phyloP scores from a whole-genome alignment of 2,888 invertebrate genomes.

The Phlogophora meticulosa region DNA sequence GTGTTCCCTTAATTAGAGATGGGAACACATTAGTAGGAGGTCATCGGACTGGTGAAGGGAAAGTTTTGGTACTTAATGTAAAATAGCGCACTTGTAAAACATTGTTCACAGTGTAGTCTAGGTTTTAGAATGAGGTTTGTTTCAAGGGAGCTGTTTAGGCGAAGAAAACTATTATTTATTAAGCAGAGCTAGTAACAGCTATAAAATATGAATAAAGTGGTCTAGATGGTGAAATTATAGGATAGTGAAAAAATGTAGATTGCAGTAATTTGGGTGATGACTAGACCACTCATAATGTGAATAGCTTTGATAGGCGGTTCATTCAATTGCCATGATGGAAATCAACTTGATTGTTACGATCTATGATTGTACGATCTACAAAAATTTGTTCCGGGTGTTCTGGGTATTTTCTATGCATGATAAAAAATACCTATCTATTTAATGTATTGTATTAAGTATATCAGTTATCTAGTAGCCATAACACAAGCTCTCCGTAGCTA shows the following conservation, averaged over 20 bases:
- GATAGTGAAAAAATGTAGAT: not conserved
- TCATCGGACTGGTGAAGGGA: constrained; percentile 59
- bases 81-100: constrained; percentile 65
- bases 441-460: too few relatives aligned
- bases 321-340: too few relatives aligned
- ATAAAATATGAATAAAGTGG: constrained; percentile 26
- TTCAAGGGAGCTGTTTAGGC: constrained; percentile 61
- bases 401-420: too few relatives aligned
- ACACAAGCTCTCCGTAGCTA: too few relatives aligned
- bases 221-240: constrained; percentile 5
- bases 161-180: constrained; percentile 52
- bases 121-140: constrained; percentile 52
- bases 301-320: too few relatives aligned
- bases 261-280: too few relatives aligned
- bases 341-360: too few relatives aligned
- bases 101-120: constrained; percentile 52
- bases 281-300: too few relatives aligned
- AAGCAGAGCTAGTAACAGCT: constrained; percentile 35
- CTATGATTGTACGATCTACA: too few relatives aligned
- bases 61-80: constrained; percentile 65
- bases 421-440: too few relatives aligned
- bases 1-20: constrained; percentile 71
- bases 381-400: too few relatives aligned
- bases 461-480: too few relatives aligned
- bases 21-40: constrained; percentile 71